Percentiles rank a stretch among this genome's conserved stretches.
phyloP scores from a whole-genome alignment of 2,888 invertebrate species.

The Apamea monoglypha region DNA sequence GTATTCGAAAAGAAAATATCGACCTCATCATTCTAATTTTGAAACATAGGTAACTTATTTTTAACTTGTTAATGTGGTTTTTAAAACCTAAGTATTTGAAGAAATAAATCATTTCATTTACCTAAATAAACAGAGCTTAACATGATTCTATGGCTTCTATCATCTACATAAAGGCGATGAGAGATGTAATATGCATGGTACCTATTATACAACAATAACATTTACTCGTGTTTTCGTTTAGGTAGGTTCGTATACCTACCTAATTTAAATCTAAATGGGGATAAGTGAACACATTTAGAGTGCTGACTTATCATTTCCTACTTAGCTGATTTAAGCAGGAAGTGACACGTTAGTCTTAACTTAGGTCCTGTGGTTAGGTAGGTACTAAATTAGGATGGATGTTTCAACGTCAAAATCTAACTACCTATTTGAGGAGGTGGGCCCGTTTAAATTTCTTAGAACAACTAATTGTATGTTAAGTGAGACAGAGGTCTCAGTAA shows the following conservation, averaged over 20 bases:
- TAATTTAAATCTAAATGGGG: not conserved
- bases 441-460: not conserved
- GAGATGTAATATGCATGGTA: not conserved
- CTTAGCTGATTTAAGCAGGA: slow-evolving; percentile 7
- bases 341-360: slow-evolving; percentile 5
- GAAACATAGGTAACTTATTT: too few relatives aligned
- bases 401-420: not conserved
- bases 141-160: too few relatives aligned
- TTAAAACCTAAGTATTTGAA: too few relatives aligned
- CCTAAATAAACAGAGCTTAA: too few relatives aligned
- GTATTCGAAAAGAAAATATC: too few relatives aligned
- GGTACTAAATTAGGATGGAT: not conserved
- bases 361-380: not conserved
- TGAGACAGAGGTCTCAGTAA: not conserved
- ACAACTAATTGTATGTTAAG: not conserved
- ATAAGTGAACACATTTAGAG: not conserved
- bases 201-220: not conserved
- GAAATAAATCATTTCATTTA: too few relatives aligned
- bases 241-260: not conserved
- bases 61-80: too few relatives aligned
- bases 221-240: not conserved
- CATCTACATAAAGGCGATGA: too few relatives aligned
- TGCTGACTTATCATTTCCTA: slow-evolving; percentile 25
- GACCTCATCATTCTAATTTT: too few relatives aligned
- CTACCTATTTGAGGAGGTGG: not conserved